Base-by-base conservation (phyloP, 1,140 invertebrate species). In the Brachionus calyciflorus region DNA sequence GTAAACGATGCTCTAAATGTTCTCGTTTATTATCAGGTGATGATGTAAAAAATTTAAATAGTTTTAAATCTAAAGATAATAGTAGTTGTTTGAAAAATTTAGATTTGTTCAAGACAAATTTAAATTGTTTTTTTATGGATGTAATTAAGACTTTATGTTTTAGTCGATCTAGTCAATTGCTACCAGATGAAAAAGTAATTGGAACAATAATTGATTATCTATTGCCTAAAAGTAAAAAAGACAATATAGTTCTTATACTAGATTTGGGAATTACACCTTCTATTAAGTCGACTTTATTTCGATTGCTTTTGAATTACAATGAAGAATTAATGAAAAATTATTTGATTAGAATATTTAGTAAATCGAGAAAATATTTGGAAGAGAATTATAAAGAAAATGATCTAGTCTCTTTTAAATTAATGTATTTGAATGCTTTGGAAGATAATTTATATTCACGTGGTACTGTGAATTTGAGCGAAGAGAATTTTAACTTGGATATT, bases 61-160 rank as follows among this genome's bases (percentile, higher is more conserved):
- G 7, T 46, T 19, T 12, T 24, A 44, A 65, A 26, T 21, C 9
- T 12, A 14, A 9, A 26, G 12, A 3, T 9, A 44, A 41, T 24
- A n/a, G 24, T 10, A 21, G 3, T 2, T 65, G 9, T 17, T 30
- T 30, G 2, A 19, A 65, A 9, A 65, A 65, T 14, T 14, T 65
- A 4, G 44, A 24, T 6, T 1, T 0, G 19, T 44, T 65, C 19
- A 65, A 65, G 44, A 24, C n/a, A 14, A 65, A 44, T 19, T 44
- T 65, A 9, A 65, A 65, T 12, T 44, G 9, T 24, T 65, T 65
- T 44, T 65, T 24, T n/a, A 65, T 65, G 33, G 60, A 65, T 10
- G 60, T 65, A 4, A 24, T 65, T 14, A 65, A 65, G 24, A 65
- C 26, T 9, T 65, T 65, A 19, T 65, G 60, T 24, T 65, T 65